Percentiles rank a stretch among this genome's conserved stretches.
Conservation (phyloP, 2,888 invertebrate genomes). For the Hirtodrosophila alboralis region DNA sequence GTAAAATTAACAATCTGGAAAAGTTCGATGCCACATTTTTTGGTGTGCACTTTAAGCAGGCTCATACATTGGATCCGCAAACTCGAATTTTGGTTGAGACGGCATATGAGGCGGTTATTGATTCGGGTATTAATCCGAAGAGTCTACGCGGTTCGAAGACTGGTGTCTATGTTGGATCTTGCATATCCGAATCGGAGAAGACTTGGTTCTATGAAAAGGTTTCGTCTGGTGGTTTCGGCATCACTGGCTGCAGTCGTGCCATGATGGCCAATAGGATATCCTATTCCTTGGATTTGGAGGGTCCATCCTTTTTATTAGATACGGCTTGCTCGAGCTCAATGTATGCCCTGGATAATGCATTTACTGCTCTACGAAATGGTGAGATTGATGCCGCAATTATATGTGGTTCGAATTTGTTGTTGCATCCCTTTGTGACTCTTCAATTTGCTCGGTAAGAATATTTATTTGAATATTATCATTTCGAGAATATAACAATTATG, state of each 20-base stretch:
- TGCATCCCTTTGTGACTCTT: conserved; percentile 94
- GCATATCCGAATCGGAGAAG: conserved; percentile 89
- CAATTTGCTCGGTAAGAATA: conserved; percentile 90
- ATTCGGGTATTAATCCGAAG: conserved; percentile 89
- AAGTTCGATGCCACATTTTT: conserved; percentile 92
- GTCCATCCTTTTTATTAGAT: conserved; percentile 95
- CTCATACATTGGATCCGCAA: conserved; percentile 91
- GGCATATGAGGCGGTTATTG: conserved; percentile 91
- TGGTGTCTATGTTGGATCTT: conserved; percentile 90
- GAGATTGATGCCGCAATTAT: conserved; percentile 95
- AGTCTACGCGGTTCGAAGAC: conserved; percentile 88
- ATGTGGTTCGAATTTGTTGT: conserved; percentile 92
- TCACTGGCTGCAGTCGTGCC: conserved; percentile 92
- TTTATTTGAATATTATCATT: neutral
- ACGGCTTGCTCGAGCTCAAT: conserved; percentile 98
- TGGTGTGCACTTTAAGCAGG: conserved; percentile 90
- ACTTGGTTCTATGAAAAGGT: conserved; percentile 89
- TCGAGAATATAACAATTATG: no score
- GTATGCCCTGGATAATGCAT: conserved; percentile 93
- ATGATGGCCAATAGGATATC: conserved; percentile 97
- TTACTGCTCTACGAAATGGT: conserved; percentile 90
- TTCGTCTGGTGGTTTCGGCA: conserved; percentile 85
- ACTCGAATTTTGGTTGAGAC: conserved; percentile 91
- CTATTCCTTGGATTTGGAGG: conserved; percentile 93
- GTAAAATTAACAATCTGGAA: conserved; percentile 88